A percentile compares a stretch with the other conserved stretches of the same genome.
phyloP scores from a whole-genome alignment of 2,797 vertebrate species.

The Takifugu ocellatus region DNA sequence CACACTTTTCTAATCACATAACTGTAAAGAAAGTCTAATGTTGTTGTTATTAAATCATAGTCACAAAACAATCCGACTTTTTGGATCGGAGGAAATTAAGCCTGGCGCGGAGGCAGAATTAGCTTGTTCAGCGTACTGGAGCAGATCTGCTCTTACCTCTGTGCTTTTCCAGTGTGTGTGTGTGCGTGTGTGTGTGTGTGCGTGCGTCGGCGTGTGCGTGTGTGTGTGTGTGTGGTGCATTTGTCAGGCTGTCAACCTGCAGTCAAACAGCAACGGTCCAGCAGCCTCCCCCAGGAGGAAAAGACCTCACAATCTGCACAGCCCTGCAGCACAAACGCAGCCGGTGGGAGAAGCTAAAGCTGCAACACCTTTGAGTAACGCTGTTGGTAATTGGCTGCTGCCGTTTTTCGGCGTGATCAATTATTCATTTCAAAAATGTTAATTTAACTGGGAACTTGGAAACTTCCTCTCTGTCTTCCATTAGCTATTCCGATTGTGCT shows the following conservation, averaged over 20 bases:
- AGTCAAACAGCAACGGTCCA: slow-evolving; percentile 22
- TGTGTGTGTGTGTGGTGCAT: neutral
- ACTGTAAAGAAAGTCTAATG: no score
- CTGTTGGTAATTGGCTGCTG: slow-evolving; percentile 45
- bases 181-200: no score
- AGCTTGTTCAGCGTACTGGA: no score
- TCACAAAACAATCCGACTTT: neutral
- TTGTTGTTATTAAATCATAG: no score
- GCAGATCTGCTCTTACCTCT: no score
- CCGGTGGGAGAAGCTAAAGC: slow-evolving; percentile 5
- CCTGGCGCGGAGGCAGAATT: neutral
- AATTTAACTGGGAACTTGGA: slow-evolving; percentile 56
- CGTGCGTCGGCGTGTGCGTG: no score
- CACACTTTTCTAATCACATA: no score
- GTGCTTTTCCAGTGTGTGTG: no score
- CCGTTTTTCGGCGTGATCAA: slow-evolving; percentile 55
- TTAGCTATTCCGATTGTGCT: slow-evolving; percentile 22
- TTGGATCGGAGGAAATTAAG: neutral
- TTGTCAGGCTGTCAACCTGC: slow-evolving; percentile 36
- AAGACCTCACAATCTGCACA: slow-evolving; percentile 9
- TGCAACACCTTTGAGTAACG: slow-evolving; percentile 30
- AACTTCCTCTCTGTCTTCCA: slow-evolving; percentile 15
- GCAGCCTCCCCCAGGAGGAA: slow-evolving; percentile 17
- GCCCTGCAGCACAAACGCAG: slow-evolving; percentile 5
- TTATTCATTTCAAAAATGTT: slow-evolving; percentile 65